Conservation (phyloP, 2,888 invertebrate genomes). For the Tenodera sinensis region DNA sequence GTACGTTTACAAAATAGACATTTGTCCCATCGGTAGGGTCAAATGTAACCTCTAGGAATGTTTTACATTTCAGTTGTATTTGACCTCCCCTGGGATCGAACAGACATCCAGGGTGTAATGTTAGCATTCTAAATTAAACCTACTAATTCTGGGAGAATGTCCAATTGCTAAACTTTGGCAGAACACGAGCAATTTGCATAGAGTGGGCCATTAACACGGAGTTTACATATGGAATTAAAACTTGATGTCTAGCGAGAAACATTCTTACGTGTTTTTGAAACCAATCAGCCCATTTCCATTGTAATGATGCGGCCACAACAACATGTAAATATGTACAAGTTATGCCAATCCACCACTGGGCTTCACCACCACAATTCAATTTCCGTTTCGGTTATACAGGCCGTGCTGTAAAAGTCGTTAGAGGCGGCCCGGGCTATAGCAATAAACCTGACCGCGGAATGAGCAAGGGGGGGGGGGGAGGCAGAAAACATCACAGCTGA, state of each 20-base stretch:
- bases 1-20: too few relatives aligned
- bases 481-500: conserved; percentile 23
- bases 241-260: background rate
- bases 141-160: background rate
- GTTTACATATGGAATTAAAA: background rate
- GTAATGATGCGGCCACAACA: background rate
- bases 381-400: conserved; percentile 23
- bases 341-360: background rate
- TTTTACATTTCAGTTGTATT: background rate
- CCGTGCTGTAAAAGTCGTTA: background rate
- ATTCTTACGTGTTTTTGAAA: background rate
- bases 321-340: background rate
- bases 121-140: background rate
- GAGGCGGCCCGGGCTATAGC: background rate
- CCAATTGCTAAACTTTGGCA: background rate
- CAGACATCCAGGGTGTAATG: background rate
- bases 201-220: background rate
- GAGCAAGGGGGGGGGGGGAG: conserved; percentile 3
- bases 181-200: background rate
- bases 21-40: too few relatives aligned
- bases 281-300: background rate
- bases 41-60: background rate
- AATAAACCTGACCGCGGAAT: conserved; percentile 25
- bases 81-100: background rate
- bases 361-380: conserved; percentile 23